phyloP scores from a whole-genome alignment of 2,797 vertebrate species.

The Sardinella longiceps region DNA sequence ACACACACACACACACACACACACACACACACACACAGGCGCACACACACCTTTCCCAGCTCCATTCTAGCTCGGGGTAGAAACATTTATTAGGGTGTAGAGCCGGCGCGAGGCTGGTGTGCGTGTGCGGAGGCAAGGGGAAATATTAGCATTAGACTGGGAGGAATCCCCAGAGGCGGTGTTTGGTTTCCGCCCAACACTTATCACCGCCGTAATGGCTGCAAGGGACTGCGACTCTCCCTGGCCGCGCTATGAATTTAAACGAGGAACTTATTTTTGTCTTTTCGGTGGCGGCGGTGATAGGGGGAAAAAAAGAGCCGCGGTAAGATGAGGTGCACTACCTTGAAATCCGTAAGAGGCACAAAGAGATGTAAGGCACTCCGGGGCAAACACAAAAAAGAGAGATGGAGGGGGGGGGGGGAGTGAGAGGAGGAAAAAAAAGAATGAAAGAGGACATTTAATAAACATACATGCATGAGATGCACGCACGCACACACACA shows the following conservation, averaged over 20 bases:
- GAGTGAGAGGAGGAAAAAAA: neutral
- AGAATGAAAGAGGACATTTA: neutral
- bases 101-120: slow-evolving; percentile 65
- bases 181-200: slow-evolving; percentile 72
- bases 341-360: slow-evolving; percentile 28
- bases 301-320: neutral
- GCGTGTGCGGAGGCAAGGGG: slow-evolving; percentile 57
- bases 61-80: slow-evolving; percentile 56
- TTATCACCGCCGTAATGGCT: slow-evolving; percentile 67
- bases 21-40: neutral
- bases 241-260: slow-evolving; percentile 62
- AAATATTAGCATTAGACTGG: slow-evolving; percentile 72
- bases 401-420: neutral
- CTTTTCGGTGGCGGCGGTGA: slow-evolving; percentile 48
- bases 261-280: slow-evolving; percentile 57
- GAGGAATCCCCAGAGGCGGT: slow-evolving; percentile 66
- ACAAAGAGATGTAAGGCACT: slow-evolving; percentile 16
- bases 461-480: slow-evolving; percentile 9
- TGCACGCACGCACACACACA: neutral
- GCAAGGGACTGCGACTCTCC: slow-evolving; percentile 55
- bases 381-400: neutral
- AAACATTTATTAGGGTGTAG: slow-evolving; percentile 74
- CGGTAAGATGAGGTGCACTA: slow-evolving; percentile 27
- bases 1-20: neutral
- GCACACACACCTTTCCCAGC: slow-evolving; percentile 43